phyloP scores from a whole-genome alignment of 1,140 invertebrate genomes.

The Eurytemora carolleeae region DNA sequence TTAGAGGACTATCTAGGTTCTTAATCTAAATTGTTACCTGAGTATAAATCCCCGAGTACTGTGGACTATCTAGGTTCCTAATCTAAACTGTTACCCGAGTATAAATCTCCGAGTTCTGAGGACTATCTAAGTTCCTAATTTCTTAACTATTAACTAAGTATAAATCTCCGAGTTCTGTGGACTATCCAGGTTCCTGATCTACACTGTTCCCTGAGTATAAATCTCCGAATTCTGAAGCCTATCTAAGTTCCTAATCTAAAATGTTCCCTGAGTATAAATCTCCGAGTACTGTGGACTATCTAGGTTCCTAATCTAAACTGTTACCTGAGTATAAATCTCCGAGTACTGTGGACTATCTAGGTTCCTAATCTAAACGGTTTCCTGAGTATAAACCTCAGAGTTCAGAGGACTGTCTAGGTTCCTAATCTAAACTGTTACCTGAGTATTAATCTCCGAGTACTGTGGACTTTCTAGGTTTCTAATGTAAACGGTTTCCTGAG shows the following conservation, averaged over 20 bases:
- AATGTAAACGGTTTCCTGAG: not conserved
- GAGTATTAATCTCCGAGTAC: not conserved
- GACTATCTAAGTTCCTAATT: not conserved
- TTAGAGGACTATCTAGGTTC: not conserved
- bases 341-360: not conserved
- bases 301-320: not conserved
- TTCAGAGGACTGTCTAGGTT: not conserved
- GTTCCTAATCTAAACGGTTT: slow-evolving; percentile 1
- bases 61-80: not conserved
- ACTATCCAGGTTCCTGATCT: too few species aligned
- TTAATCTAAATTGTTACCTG: not conserved
- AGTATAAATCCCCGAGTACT: too few species aligned
- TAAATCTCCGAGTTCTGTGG: too few species aligned
- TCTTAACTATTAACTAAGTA: too few species aligned
- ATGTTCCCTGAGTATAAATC: not conserved
- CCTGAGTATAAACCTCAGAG: not conserved
- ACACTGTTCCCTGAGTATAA: not conserved
- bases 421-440: not conserved
- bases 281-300: not conserved
- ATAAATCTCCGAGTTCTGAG: not conserved
- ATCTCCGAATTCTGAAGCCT: not conserved
- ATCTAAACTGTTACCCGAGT: not conserved
- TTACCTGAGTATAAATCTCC: not conserved
- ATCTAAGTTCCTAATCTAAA: not conserved
- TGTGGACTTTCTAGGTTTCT: not conserved